phyloP scores from a whole-genome alignment of 2,797 vertebrate species.

The Sebastes cheni region DNA sequence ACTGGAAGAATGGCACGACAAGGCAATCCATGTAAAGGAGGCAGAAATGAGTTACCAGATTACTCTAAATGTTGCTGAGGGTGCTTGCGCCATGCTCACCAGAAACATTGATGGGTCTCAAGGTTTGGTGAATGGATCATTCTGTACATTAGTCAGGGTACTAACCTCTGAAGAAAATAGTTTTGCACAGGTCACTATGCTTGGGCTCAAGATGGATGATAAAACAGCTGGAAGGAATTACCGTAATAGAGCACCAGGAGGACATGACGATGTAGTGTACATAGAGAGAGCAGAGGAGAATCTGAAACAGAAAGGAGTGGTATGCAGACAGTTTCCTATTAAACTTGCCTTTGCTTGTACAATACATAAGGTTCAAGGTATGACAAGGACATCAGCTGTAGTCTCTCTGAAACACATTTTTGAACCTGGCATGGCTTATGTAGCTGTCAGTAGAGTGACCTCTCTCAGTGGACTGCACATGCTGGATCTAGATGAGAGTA shows the following conservation, averaged over 20 bases:
- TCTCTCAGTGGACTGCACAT: neutral
- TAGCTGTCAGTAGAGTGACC: neutral
- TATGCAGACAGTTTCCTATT: neutral
- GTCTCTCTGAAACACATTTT: neutral
- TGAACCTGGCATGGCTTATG: neutral
- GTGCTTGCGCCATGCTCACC: neutral
- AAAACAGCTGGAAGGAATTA: neutral
- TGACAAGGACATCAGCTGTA: neutral
- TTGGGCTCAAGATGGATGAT: neutral
- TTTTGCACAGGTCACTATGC: neutral
- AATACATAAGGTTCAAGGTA: neutral
- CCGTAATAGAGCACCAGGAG: neutral
- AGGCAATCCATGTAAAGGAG: neutral
- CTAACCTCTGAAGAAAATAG: neutral
- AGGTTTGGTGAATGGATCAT: neutral
- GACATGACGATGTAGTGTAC: neutral
- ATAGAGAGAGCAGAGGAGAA: neutral
- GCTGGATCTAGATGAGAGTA: neutral
- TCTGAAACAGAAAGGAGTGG: conserved; percentile 9
- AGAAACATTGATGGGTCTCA: neutral
- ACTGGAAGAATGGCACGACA: neutral
- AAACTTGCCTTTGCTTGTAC: neutral
- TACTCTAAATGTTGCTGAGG: neutral
- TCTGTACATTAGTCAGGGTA: neutral
- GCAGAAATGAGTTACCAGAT: neutral